A percentile compares a stretch with the other conserved stretches of the same genome.
These are phyloP conservation scores for Mesembrinibis cayennensis DNA, from an alignment of 2,113 vertebrate genomes.

Conservation along the genomic window DNA sequence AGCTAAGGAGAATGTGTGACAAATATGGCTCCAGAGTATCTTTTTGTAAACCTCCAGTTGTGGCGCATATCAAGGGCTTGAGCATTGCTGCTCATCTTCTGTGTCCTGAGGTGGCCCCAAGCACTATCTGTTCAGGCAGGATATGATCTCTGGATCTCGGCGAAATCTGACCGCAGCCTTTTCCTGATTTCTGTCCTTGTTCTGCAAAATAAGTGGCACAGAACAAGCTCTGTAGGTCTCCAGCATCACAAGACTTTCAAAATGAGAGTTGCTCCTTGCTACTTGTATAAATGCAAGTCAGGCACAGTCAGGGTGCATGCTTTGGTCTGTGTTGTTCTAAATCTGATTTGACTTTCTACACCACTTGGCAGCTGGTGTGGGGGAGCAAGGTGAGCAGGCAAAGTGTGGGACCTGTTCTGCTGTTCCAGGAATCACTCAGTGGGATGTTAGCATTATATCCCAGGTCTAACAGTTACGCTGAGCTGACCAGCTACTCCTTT, in stretches of 20 bases:
- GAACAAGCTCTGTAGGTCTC: background rate
- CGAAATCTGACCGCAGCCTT: background rate
- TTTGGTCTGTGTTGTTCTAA: background rate
- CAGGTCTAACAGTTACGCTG: background rate
- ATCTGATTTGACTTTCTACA: background rate
- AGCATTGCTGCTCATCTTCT: background rate
- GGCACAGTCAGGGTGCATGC: rapidly evolving
- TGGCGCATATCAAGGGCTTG: background rate
- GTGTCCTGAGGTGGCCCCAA: background rate
- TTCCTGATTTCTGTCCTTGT: background rate
- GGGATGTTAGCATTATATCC: background rate
- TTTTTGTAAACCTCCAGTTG: background rate
- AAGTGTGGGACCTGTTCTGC: background rate
- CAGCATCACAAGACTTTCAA: background rate
- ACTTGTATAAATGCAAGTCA: background rate
- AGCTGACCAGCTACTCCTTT: background rate
- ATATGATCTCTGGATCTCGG: background rate
- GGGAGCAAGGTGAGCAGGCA: background rate
- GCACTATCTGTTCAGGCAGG: background rate
- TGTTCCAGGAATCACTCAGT: background rate
- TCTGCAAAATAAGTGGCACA: background rate
- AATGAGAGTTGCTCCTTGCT: background rate
- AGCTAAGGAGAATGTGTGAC: background rate
- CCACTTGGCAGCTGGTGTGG: background rate
- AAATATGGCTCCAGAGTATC: background rate